These are phyloP conservation scores for Vanessa cardui DNA, from an alignment of 2,888 invertebrate species.

Conservation along the genomic window DNA sequence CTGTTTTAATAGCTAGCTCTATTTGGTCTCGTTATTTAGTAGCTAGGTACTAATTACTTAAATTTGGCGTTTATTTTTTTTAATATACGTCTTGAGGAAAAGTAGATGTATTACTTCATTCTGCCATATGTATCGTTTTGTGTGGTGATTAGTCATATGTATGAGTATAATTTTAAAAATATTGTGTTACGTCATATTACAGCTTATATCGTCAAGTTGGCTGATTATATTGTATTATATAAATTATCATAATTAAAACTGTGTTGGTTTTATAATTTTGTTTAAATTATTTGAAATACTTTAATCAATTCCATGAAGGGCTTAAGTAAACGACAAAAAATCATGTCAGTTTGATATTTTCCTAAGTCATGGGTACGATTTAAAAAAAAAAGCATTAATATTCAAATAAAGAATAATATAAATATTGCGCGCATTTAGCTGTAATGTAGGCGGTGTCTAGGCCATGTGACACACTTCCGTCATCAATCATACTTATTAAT, in stretches of 20 bases:
- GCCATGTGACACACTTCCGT: conserved; percentile 12
- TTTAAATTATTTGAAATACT: too few species aligned
- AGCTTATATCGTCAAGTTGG: too few species aligned
- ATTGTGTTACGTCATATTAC: neutral
- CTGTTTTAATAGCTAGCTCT: neutral
- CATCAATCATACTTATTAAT: conserved; percentile 20
- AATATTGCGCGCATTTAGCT: neutral
- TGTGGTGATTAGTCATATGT: neutral
- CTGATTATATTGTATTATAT: too few species aligned
- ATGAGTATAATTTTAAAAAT: neutral
- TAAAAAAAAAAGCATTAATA: neutral
- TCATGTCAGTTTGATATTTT: too few species aligned
- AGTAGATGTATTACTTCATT: too few species aligned
- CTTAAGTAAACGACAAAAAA: too few species aligned
- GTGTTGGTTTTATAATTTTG: too few species aligned
- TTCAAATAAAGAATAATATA: neutral
- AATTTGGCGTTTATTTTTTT: neutral
- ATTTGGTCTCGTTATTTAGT: neutral
- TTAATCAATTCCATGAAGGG: too few species aligned
- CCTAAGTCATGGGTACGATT: too few species aligned
- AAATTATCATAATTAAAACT: too few species aligned
- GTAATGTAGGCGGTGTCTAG: conserved; percentile 13
- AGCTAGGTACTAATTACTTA: neutral
- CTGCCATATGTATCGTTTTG: neutral
- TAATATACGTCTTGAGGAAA: too few species aligned